Conservation (phyloP, 2,888 invertebrate genomes). For the Xestoiulus laeticollis region DNA sequence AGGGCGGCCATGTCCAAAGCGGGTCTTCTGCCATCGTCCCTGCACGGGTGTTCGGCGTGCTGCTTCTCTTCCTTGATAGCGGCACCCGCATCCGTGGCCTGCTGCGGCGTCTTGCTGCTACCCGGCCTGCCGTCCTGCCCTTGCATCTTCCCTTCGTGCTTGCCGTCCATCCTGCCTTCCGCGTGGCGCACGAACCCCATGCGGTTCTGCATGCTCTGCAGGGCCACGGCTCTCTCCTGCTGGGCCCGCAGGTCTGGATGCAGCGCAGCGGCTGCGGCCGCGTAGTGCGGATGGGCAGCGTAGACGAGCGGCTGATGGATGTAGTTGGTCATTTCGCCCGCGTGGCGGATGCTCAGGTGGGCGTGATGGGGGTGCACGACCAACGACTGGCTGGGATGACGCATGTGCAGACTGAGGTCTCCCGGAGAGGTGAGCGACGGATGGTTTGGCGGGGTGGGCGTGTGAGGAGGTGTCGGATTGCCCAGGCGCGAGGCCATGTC, state of each 20-base stretch:
- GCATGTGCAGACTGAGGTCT: slow-evolving; percentile 56
- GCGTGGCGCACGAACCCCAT: slow-evolving; percentile 45
- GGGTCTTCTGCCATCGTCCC: slow-evolving; percentile 44
- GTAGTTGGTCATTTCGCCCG: slow-evolving; percentile 56
- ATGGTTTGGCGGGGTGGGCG: slow-evolving; percentile 58
- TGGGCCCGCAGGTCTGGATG: slow-evolving; percentile 58
- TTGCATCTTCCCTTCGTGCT: slow-evolving; percentile 55
- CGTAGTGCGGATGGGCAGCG: slow-evolving; percentile 55
- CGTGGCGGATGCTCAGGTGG: slow-evolving; percentile 56
- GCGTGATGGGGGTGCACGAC: slow-evolving; percentile 57
- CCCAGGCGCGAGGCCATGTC: slow-evolving; percentile 57
- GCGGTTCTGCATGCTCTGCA: slow-evolving; percentile 57
- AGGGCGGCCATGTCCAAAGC: slow-evolving; percentile 46
- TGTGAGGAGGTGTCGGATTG: slow-evolving; percentile 59
- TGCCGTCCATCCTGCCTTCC: slow-evolving; percentile 53
- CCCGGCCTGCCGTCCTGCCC: slow-evolving; percentile 49
- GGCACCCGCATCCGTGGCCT: slow-evolving; percentile 52
- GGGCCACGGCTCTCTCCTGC: slow-evolving; percentile 56
- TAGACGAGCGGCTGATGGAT: slow-evolving; percentile 59
- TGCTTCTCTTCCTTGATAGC: slow-evolving; percentile 50
- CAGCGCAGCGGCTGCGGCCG: slow-evolving; percentile 48
- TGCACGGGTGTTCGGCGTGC: slow-evolving; percentile 50
- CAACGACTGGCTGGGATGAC: slow-evolving; percentile 57
- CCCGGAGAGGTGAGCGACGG: slow-evolving; percentile 54
- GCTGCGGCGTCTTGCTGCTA: slow-evolving; percentile 52